Evolutionary conservation across 1,140 invertebrate genomes (phyloP).

Genomic region (Magallana ariakensis): DNA sequence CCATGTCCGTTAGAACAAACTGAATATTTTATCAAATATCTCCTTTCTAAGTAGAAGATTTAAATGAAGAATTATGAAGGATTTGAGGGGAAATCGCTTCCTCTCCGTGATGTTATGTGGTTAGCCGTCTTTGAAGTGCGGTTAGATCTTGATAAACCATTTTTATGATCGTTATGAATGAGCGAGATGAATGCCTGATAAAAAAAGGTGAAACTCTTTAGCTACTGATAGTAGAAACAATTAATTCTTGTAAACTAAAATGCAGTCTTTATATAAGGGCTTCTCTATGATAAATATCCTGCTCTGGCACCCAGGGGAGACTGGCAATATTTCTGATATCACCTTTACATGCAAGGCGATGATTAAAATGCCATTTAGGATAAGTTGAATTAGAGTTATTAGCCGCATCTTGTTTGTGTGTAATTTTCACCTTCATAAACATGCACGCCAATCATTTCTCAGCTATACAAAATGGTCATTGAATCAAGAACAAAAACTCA

Average conservation of each 20-base stretch:
- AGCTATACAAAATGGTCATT: neutral
- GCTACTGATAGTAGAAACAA: slow-evolving; percentile 25
- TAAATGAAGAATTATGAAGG: slow-evolving; percentile 30
- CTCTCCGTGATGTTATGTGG: slow-evolving; percentile 12
- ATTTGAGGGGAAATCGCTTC: neutral
- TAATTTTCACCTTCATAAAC: neutral
- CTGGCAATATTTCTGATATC: slow-evolving; percentile 14
- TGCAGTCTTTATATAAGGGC: neutral
- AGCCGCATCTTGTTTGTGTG: neutral
- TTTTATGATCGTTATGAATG: slow-evolving; percentile 3
- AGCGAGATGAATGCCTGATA: slow-evolving; percentile 25
- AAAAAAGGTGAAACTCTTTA: slow-evolving; percentile 38
- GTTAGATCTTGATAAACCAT: slow-evolving; percentile 32
- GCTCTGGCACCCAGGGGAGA: neutral
- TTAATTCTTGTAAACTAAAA: slow-evolving; percentile 7
- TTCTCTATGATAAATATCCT: neutral
- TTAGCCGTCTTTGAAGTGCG: slow-evolving; percentile 14
- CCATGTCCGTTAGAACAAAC: neutral
- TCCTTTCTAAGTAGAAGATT: neutral
- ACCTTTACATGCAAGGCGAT: neutral
- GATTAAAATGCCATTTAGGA: slow-evolving; percentile 25
- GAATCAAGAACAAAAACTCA: no score
- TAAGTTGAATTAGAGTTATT: neutral
- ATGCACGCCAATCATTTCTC: neutral
- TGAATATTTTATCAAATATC: slow-evolving; percentile 29